Conservation (phyloP, 2,888 invertebrate species). For the Nemapogon koenigi region DNA sequence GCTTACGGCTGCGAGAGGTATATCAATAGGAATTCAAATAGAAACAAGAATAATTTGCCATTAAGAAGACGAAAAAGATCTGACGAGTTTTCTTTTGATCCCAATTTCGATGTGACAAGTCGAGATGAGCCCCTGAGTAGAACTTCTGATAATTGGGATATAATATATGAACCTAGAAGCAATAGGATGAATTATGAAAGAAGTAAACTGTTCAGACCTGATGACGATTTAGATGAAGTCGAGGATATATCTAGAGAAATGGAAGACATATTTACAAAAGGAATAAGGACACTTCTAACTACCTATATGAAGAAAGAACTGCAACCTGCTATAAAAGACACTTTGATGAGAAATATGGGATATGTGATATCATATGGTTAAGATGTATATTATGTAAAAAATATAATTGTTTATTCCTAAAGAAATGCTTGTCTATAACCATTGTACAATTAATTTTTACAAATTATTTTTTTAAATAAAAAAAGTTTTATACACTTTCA, state of each 20-base stretch:
- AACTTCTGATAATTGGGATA: constrained; percentile 37
- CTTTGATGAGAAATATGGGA: constrained; percentile 86
- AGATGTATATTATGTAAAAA: constrained; percentile 2
- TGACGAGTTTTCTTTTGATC: constrained; percentile 49
- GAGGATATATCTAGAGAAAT: constrained; percentile 79
- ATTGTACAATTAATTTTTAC: background rate
- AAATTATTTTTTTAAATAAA: background rate
- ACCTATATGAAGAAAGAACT: constrained; percentile 85
- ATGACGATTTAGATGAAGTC: constrained; percentile 63
- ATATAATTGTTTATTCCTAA: background rate
- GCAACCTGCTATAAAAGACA: constrained; percentile 85
- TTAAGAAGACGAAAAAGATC: constrained; percentile 37
- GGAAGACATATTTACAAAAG: constrained; percentile 84
- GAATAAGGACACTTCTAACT: constrained; percentile 80
- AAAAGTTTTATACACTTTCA: too few relatives aligned
- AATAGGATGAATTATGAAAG: constrained; percentile 46
- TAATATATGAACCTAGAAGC: constrained; percentile 38
- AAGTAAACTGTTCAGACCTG: constrained; percentile 53
- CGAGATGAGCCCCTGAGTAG: constrained; percentile 29
- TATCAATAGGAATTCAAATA: constrained; percentile 45
- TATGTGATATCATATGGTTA: constrained; percentile 83
- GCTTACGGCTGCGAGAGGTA: constrained; percentile 80
- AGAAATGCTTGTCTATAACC: background rate
- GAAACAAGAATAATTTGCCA: constrained; percentile 44
- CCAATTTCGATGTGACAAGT: constrained; percentile 27